Evolutionary conservation across 2,113 vertebrate genomes (phyloP).

Genomic region (Sebastes fasciatus): DNA sequence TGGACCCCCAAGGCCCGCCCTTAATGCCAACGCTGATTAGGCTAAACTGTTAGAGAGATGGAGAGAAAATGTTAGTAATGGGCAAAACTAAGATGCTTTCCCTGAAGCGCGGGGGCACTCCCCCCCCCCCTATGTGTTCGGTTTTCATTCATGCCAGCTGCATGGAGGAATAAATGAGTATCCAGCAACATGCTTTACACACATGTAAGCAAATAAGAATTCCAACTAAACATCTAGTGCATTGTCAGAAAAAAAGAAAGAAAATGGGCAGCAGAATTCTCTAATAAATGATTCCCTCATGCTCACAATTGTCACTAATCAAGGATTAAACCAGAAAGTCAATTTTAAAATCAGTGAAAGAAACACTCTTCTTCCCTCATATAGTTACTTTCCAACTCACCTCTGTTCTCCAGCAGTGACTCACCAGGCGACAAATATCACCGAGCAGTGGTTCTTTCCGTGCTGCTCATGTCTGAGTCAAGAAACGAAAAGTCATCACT

Average conservation of each 20-base stretch:
- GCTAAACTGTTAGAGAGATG: too few relatives aligned
- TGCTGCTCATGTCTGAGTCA: not conserved
- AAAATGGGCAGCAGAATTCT: not conserved
- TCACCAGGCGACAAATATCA: not conserved
- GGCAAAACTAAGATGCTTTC: too few relatives aligned
- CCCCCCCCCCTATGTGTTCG: not conserved
- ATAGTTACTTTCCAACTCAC: not conserved
- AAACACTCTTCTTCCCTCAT: not conserved
- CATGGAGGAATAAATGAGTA: not conserved
- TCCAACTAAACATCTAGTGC: not conserved
- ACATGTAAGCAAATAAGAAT: not conserved
- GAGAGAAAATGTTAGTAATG: too few relatives aligned
- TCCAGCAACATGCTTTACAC: not conserved
- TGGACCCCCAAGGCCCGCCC: too few relatives aligned
- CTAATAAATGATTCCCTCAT: not conserved
- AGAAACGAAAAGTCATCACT: not conserved
- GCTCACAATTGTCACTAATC: not conserved
- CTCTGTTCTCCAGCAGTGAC: not conserved
- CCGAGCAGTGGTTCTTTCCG: not conserved
- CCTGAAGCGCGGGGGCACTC: not conserved
- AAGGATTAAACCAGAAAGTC: not conserved
- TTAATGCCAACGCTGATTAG: too few relatives aligned
- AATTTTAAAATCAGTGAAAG: not conserved
- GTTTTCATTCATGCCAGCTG: not conserved
- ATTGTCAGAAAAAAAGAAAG: not conserved